phyloP scores from a whole-genome alignment of 1,140 invertebrate genomes.

The Ceratina japonica region DNA sequence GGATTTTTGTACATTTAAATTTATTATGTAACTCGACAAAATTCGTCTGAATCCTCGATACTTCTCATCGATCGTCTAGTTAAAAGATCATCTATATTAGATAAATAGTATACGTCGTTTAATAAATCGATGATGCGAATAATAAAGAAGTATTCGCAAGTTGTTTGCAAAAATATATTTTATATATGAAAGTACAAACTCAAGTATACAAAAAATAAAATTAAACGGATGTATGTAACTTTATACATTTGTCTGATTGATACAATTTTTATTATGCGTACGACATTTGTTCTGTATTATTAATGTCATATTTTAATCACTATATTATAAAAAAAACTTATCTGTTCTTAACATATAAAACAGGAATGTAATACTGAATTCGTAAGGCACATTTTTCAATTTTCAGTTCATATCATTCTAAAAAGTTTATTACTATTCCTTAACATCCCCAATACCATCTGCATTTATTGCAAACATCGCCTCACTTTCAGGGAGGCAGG shows the following conservation, averaged over 20 bases:
- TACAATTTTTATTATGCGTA: no score
- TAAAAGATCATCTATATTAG: no score
- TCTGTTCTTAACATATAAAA: not conserved
- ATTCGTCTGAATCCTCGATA: no score
- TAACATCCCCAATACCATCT: constrained; percentile 97
- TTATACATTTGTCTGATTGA: no score
- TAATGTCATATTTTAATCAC: no score
- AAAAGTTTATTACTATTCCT: constrained; percentile 83
- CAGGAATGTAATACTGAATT: not conserved
- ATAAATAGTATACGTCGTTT: no score
- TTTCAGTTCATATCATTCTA: not conserved
- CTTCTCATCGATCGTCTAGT: no score
- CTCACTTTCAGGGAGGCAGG: constrained; percentile 98
- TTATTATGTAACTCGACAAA: not conserved
- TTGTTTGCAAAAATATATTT: no score
- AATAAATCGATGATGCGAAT: not conserved
- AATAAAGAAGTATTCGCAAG: not conserved
- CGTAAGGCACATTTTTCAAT: not conserved
- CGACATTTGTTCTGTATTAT: no score
- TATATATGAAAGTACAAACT: no score
- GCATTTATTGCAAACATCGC: constrained; percentile 98
- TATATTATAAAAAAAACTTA: not conserved
- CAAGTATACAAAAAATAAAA: no score
- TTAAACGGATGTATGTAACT: no score
- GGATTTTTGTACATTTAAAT: not conserved